These are phyloP conservation scores for Geotrypetes seraphini DNA, from an alignment of 2,797 vertebrate species.

Conservation along the genomic window DNA sequence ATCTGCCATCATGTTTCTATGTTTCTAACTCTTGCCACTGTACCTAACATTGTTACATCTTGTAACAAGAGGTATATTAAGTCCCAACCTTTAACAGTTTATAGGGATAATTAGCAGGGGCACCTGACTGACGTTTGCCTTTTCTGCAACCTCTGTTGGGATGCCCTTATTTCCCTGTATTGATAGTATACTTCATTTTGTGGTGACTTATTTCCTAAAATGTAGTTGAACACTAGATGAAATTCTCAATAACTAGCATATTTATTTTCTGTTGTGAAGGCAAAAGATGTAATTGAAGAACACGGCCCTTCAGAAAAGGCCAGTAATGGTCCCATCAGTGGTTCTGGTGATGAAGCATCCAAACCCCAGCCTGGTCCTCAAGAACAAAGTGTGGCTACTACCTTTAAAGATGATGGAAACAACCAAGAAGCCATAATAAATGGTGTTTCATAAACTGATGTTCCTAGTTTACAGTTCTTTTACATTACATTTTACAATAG, in stretches of 20 bases:
- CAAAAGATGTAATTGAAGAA: slow-evolving; percentile 79
- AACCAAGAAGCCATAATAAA: slow-evolving; percentile 76
- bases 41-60: too few species aligned
- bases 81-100: too few species aligned
- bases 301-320: slow-evolving; percentile 64
- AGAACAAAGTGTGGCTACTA: slow-evolving; percentile 57
- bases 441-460: slow-evolving; percentile 84
- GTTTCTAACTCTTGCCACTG: too few species aligned
- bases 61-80: too few species aligned
- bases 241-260: neutral
- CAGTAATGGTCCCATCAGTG: slow-evolving; percentile 67
- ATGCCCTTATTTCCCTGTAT: too few species aligned
- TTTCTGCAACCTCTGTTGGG: too few species aligned
- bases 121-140: too few species aligned
- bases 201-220: too few species aligned
- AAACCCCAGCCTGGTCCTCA: slow-evolving; percentile 53
- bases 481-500: slow-evolving; percentile 86
- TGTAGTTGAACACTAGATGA: too few species aligned
- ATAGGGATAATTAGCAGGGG: too few species aligned
- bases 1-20: too few species aligned
- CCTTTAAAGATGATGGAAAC: slow-evolving; percentile 58
- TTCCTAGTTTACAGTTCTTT: slow-evolving; percentile 76
- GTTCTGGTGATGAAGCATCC: slow-evolving; percentile 55
- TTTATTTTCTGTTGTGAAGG: slow-evolving; percentile 38
- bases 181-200: too few species aligned